A percentile compares a stretch with the other conserved stretches of the same genome.
These are phyloP conservation scores for Formica aserva DNA, from an alignment of 2,888 invertebrate species.

Conservation along the genomic window DNA sequence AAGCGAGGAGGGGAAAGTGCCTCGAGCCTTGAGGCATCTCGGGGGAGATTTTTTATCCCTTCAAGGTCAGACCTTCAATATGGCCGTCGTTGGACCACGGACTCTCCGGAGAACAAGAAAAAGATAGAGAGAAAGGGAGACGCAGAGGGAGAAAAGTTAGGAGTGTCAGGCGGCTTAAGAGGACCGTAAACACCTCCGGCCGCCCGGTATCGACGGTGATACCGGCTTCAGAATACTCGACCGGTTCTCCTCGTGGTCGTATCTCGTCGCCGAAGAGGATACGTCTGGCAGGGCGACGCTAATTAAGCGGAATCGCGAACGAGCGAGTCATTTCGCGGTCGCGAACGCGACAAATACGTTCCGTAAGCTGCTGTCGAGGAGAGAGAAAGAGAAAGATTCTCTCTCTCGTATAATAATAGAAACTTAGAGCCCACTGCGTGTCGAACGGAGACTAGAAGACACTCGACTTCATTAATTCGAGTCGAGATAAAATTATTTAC, in stretches of 20 bases:
- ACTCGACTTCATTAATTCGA: constrained; percentile 32
- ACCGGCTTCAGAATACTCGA: constrained; percentile 31
- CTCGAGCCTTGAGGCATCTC: constrained; percentile 75
- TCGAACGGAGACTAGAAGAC: neutral
- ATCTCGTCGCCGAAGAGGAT: constrained; percentile 36
- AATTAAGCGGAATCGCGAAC: constrained; percentile 47
- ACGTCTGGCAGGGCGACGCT: constrained; percentile 36
- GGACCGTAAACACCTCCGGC: constrained; percentile 79
- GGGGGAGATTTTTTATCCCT: constrained; percentile 81
- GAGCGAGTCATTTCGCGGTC: constrained; percentile 27
- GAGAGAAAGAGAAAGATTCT: neutral
- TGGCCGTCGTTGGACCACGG: constrained; percentile 82
- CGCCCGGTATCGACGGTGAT: constrained; percentile 54
- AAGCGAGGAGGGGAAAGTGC: constrained; percentile 66
- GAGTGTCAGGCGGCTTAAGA: constrained; percentile 70
- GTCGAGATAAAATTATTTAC: neutral
- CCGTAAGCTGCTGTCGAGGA: neutral
- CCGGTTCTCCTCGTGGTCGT: constrained; percentile 37
- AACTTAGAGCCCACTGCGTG: constrained; percentile 1
- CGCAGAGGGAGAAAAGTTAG: constrained; percentile 65
- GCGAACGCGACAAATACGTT: constrained; percentile 29
- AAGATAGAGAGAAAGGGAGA: constrained; percentile 68
- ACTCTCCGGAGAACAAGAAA: constrained; percentile 67
- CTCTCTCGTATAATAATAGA: constrained; percentile 39
- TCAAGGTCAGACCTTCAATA: constrained; percentile 82